Base-by-base conservation (phyloP, 2,888 invertebrate genomes). In the Clepsis dumicolana region DNA sequence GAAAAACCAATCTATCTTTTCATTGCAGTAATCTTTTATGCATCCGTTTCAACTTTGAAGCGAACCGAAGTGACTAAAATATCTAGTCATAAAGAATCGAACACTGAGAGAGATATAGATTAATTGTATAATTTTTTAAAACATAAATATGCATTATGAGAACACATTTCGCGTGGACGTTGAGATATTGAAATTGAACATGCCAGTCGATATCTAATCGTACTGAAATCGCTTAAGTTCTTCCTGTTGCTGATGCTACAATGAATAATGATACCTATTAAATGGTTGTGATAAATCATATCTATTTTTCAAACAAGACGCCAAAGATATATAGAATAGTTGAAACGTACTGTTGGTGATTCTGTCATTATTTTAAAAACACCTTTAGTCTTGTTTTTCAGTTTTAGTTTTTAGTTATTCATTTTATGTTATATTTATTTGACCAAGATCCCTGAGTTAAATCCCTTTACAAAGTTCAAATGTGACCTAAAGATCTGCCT, bases 241-340 rank as follows among this genome's bases (percentile, higher is more conserved):
- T 64, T 56, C 64, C 64, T 64, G 48, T 56, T 54, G 63, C 41
- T 44, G 32, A 16, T 48, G 56, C 24, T 56, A 59, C 59, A n/a
- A 32, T 56, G 64, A 64, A 64, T 64, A 56, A 64, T 56, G 54
- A 56, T 48, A 56, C 64, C 24, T 56, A 56, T 64, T 64, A 56
- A 56, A 64, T 24, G 44, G 18, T 32, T 18, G 27, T 44, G 18
- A 54, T 64, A 64, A 64, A 44, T 64, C 27, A 64, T 32, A 48
- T n/a, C 29, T 7, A 56, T 56, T 56, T 56, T 48, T 64, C 44
- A 64, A 32, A 7, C 21, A 21, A 24, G 61, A 50, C 61, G 10
- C 50, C 29, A 18, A 29, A 48, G 16, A 32, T 25, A 32, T 25
- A 35, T 62, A 25, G 59, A 41, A 41, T n/a, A 16, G 24, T 25